Base-by-base conservation (phyloP, 2,113 vertebrate genomes). In the Cyprinus carpio region DNA sequence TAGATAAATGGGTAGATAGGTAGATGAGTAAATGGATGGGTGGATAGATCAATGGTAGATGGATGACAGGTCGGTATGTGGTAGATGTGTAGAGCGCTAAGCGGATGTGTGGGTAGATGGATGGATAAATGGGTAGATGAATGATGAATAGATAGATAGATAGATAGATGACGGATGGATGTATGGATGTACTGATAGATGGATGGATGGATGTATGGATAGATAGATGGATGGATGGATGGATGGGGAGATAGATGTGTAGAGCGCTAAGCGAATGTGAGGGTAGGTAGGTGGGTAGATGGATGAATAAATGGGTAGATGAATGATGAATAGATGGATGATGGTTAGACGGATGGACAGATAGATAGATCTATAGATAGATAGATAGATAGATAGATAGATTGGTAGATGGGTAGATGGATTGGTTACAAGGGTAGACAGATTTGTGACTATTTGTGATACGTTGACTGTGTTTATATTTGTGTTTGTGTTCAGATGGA, bases 401-500 rank as follows among this genome's bases (percentile, higher is more conserved):
- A 0, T 13, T 2, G 4, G 1, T 37, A 20, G 29, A 34, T 25
- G 10, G 9, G 3, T 72, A 6, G 69, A 40, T 72, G 15, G 51
- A 16, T 54, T n/a, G n/a, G n/a, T n/a, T n/a, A n/a, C n/a, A 54
- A 18, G 1, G 8, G 5, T 72, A 2, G 9, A 69, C 13, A 31
- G 13, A 25, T 10, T 64, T 31, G 27, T 65, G 64, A 16, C 31
- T 67, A 67, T 65, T 65, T 65, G 29, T 31, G 64, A 34, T 65
- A 65, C 25, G 2, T 25, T 64, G 2, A 64, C 9, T 69, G 40
- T 85, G 67, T 85, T 37, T 86, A 25, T 83, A 27, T 87, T 15
- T 75, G 85, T 86, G 84, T 86, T 83, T 37, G 65, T 81, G 40
- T 84, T 51, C 87, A 94, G 93, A 95, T 95, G 93, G 90, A 90